Evolutionary conservation across 1,140 invertebrate species (phyloP).

Genomic region (Anoplolepis gracilipes): DNA sequence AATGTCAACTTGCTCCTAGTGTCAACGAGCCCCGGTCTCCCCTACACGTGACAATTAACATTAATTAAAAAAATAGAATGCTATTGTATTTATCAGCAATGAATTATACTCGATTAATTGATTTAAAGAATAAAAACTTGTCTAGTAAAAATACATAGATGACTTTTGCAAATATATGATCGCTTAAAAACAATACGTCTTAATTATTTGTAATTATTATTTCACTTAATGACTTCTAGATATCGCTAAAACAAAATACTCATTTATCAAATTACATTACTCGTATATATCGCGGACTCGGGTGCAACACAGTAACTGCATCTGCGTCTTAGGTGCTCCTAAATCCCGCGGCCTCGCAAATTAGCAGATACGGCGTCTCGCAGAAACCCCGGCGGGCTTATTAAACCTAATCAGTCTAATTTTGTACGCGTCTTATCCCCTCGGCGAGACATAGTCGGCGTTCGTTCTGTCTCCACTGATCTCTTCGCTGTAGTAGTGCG

Average conservation of each 20-base stretch:
- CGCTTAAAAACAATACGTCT: neutral
- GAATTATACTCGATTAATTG: neutral
- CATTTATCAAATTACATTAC: neutral
- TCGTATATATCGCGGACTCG: constrained; percentile 17
- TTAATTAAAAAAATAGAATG: neutral
- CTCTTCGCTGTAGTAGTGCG: constrained; percentile 51
- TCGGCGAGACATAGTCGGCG: constrained; percentile 38
- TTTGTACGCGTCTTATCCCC: constrained; percentile 64
- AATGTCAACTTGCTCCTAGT: too few species aligned
- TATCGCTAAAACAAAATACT: neutral
- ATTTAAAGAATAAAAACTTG: neutral
- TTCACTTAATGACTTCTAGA: neutral
- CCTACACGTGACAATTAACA: neutral
- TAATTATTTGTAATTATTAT: neutral
- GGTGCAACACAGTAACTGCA: constrained; percentile 44
- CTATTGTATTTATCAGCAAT: neutral
- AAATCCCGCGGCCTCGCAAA: constrained; percentile 63
- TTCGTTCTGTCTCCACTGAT: constrained; percentile 41
- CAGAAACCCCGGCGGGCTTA: constrained; percentile 61
- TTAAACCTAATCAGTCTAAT: constrained; percentile 74
- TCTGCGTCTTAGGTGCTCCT: constrained; percentile 56
- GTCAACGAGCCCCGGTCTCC: too few species aligned
- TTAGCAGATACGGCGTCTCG: constrained; percentile 61
- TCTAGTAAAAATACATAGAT: neutral
- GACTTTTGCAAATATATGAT: neutral